Evolutionary conservation across 2,888 invertebrate species (phyloP), one percentile per base, ranked within the genome.

Genomic region (Ecliptopera silaceata): DNA sequence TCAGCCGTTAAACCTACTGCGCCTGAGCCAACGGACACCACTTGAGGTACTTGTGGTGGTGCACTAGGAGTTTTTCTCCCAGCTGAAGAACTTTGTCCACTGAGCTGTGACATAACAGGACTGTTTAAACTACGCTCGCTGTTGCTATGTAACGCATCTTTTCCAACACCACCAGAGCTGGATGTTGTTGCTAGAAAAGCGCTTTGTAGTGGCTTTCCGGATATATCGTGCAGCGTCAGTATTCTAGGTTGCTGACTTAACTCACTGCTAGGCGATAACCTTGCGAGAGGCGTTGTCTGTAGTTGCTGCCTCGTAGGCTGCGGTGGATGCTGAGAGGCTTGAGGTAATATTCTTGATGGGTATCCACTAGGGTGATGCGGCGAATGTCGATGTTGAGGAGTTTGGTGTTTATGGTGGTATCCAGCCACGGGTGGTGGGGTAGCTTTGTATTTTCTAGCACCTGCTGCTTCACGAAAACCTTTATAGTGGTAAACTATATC

Each of bases 401-500:
- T 92, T 69, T 94, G 93, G 74, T 96, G 96, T 71, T 96, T 96
- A 72, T 96, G 96, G 32, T 93, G 93, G 71, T 96, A 96, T 4
- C 95, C 94, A 1, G 95, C 94, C 2, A 95, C 94, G 0, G 95
- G 95, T 0, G 97, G 96, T 3, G 96, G 96, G 2, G 96, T 96
- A 2, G 96, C 95, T 86, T 97, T 97, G 78, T 97, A 97, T 82
- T 97, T 97, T 41, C 97, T 92, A 60, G 96, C 94, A 1, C 97
- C 97, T 1, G 94, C 94, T 43, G 94, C 95, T 86, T 98, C 97
- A 20, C 98, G 93, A 80, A 97, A 98, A 10, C 96, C 97, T 90
- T 98, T 98, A 79, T 99, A 99, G 81, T 99, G 98, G 74, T 97
- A 97, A 10, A 98, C 97, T 63, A 99, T 97, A 78, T 99, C 98